A percentile compares a stretch with the other conserved stretches of the same genome.
These are phyloP conservation scores for Drosophila anomelani DNA, from an alignment of 2,888 invertebrate species.

Conservation along the genomic window DNA sequence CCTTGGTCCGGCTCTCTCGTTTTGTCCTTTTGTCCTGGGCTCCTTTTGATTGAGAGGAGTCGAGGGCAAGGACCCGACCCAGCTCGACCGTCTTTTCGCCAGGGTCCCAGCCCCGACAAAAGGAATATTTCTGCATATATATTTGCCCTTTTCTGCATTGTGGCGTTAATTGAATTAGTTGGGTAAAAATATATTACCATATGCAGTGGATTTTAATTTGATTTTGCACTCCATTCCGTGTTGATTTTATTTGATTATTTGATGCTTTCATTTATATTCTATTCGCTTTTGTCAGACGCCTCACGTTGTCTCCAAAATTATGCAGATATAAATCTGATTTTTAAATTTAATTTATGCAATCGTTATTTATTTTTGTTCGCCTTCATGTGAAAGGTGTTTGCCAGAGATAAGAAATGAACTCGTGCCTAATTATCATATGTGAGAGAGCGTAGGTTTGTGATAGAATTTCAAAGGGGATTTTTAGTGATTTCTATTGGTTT, in stretches of 20 bases:
- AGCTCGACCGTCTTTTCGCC: slow-evolving; percentile 54
- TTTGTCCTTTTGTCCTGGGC: slow-evolving; percentile 26
- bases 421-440: slow-evolving; percentile 34
- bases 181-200: slow-evolving; percentile 43
- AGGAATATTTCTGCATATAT: slow-evolving; percentile 31
- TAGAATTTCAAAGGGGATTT: slow-evolving; percentile 4
- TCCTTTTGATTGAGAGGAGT: slow-evolving; percentile 31
- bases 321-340: slow-evolving; percentile 55
- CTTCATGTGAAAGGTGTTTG: slow-evolving; percentile 40
- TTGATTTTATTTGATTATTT: slow-evolving; percentile 44
- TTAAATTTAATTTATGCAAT: slow-evolving; percentile 61
- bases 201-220: slow-evolving; percentile 59
- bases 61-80: slow-evolving; percentile 73
- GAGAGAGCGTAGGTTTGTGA: slow-evolving; percentile 2
- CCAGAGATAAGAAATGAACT: slow-evolving; percentile 11
- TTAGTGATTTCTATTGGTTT: background rate
- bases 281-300: slow-evolving; percentile 53
- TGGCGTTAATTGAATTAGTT: slow-evolving; percentile 76
- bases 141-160: slow-evolving; percentile 59
- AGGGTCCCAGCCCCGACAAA: slow-evolving; percentile 47
- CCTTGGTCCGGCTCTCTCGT: slow-evolving; percentile 46
- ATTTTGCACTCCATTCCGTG: slow-evolving; percentile 53
- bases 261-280: slow-evolving; percentile 22
- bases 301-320: slow-evolving; percentile 64
- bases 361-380: slow-evolving; percentile 13